Evolutionary conservation across 2,113 vertebrate species (phyloP).

Genomic region (Ramphastos sulfuratus): DNA sequence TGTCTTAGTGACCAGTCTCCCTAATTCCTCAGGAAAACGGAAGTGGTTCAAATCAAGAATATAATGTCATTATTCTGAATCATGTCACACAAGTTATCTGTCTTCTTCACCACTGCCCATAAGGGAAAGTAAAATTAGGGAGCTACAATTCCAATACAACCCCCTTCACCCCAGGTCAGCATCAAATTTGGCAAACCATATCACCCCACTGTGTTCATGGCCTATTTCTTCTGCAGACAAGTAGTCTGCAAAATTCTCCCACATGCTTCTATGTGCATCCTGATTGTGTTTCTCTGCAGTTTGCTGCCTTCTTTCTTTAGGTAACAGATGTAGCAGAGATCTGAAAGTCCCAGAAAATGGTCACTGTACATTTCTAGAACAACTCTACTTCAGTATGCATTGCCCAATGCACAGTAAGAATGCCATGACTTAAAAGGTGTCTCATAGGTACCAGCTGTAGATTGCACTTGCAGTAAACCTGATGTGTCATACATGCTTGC

Average conservation of each 20-base stretch:
- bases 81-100: not conserved
- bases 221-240: not conserved
- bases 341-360: not conserved
- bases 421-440: not conserved
- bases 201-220: not conserved
- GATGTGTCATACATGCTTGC: not conserved
- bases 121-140: not conserved
- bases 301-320: not conserved
- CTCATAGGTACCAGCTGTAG: not conserved
- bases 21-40: not conserved
- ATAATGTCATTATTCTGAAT: not conserved
- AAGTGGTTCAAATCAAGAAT: not conserved
- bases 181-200: not conserved
- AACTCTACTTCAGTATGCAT: not conserved
- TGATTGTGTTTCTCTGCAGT: not conserved
- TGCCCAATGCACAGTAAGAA: not conserved
- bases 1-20: not conserved
- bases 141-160: not conserved
- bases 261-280: not conserved
- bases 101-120: not conserved
- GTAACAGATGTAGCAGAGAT: not conserved
- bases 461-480: not conserved
- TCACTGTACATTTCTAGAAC: fast-evolving
- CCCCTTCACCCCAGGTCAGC: not conserved
- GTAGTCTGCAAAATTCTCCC: not conserved